These are phyloP conservation scores for Gnathonemus longibarbis DNA, from an alignment of 2,113 vertebrate species.

Conservation along the genomic window DNA sequence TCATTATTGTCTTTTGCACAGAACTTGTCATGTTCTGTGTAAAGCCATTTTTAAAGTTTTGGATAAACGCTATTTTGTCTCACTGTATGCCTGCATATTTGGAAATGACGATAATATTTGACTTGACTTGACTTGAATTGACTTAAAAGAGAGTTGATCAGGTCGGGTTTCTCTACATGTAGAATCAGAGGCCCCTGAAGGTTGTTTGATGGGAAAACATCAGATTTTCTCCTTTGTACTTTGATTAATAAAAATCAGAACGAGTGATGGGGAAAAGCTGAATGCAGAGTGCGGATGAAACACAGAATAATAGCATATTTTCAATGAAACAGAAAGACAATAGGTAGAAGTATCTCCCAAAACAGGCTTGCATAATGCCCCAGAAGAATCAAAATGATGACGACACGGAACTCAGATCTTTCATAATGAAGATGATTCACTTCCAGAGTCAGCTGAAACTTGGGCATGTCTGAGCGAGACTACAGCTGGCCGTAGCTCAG, in stretches of 20 bases:
- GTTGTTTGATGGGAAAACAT: not conserved
- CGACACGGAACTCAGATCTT: not conserved
- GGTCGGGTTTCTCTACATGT: not conserved
- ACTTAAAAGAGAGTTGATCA: not conserved
- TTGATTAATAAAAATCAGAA: not conserved
- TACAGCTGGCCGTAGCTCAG: not conserved
- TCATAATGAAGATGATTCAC: not conserved
- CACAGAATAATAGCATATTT: not conserved
- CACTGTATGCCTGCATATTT: not conserved
- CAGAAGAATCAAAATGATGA: not conserved
- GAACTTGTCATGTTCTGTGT: not conserved
- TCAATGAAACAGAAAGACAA: not conserved
- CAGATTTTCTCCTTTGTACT: not conserved
- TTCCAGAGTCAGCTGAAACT: not conserved
- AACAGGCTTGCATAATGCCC: not conserved
- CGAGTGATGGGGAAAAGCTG: not conserved
- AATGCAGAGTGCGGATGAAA: not conserved
- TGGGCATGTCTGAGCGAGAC: not conserved
- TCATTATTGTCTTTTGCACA: not conserved
- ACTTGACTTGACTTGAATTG: not conserved
- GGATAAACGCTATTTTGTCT: not conserved
- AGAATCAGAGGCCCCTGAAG: not conserved
- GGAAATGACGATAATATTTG: not conserved
- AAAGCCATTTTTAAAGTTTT: not conserved
- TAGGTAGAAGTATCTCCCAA: not conserved